Base-by-base conservation (phyloP, 2,888 invertebrate genomes). In the Eupeodes luniger region DNA sequence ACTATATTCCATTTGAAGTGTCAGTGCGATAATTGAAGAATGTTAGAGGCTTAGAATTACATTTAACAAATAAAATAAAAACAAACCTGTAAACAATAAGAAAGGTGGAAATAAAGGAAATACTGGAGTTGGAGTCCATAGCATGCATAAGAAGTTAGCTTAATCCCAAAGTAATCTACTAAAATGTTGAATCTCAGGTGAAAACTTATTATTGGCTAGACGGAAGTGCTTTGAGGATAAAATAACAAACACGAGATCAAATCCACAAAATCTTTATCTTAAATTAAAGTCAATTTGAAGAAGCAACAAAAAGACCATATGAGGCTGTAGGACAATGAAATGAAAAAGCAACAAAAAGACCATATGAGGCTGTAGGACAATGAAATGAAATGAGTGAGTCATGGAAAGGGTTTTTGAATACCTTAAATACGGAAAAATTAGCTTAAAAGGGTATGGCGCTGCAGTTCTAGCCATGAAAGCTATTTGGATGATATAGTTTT, bases 11-110 rank as follows among this genome's bases (percentile, higher is more conserved):
- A 64, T 75, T 83, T 44, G 79, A 53, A 64, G 44, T 75, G 88
- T 64, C 64, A 53, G 81, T 85, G 78, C 44, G 78, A 88, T 88
- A 88, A 88, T 88, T 85, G 55, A 84, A 81, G 75, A 62, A 64
- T 51, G 34, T 78, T 51, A 55, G 55, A 74, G 75, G 69, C 77
- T 88, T 78, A 83, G n/a, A 51, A 34, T 51, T 47, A 49, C 57
- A 66, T 34, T 27, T 27, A 27, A 27, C 27, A 27, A n/a, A 70
- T 34, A 19, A 59, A 62, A 27, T 4, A 61, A 16, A 40, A 14
- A 47, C 55, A 12, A 36, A 27, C 27, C 27, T 14, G 62, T 16
- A 49, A 27, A 53, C 34, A 34, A 59, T 12, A 0, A 7, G 14
- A 59, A 34, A 34, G n/a, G 14, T 1, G 1, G 5, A 27, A 72